A percentile compares a stretch with the other conserved stretches of the same genome.
Conservation (phyloP, 2,888 invertebrate genomes). For the Mythimna loreyi region DNA sequence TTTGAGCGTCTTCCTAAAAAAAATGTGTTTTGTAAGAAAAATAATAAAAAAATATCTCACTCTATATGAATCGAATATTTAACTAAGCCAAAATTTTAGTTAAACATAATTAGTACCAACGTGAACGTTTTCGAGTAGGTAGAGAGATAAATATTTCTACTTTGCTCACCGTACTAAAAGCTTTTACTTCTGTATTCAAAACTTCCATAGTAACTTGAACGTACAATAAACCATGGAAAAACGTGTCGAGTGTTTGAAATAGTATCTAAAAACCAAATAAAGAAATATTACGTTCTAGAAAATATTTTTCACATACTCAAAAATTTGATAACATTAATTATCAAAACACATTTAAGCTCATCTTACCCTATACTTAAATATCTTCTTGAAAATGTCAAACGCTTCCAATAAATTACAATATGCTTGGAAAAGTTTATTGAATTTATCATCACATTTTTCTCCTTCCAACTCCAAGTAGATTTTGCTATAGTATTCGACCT, state of each 20-base stretch:
- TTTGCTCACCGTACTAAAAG: conserved; percentile 8
- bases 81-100: too few species aligned
- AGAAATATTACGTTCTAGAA: not conserved
- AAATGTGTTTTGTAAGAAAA: too few species aligned
- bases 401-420: conserved; percentile 40
- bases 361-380: conserved; percentile 33
- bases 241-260: conserved; percentile 29
- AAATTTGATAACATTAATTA: not conserved
- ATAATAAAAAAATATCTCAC: too few species aligned
- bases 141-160: not conserved
- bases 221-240: conserved; percentile 28
- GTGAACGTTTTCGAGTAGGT: too few species aligned
- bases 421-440: conserved; percentile 30
- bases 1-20: too few species aligned
- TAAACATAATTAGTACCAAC: too few species aligned
- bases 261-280: conserved; percentile 17
- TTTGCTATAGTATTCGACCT: conserved; percentile 29
- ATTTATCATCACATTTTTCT: conserved; percentile 6
- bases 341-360: not conserved
- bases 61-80: too few species aligned
- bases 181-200: not conserved
- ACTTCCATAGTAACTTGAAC: conserved; percentile 2
- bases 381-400: conserved; percentile 35
- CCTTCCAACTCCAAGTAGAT: conserved; percentile 8
- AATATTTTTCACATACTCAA: not conserved